Conservation (phyloP, 2,888 invertebrate species). For the Ceraclea dissimilis region DNA sequence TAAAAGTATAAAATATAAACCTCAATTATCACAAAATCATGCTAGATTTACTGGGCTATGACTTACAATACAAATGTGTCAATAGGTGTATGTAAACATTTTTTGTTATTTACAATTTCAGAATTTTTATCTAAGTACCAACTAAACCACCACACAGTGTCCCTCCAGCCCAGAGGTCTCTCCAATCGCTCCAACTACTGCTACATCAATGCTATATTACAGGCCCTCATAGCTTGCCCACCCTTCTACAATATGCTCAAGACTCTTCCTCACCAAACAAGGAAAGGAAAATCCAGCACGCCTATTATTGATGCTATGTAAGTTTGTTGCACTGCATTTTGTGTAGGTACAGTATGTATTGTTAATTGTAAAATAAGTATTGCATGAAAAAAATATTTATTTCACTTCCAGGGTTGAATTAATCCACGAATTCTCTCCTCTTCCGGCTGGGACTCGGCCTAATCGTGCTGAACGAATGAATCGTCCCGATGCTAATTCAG, state of each 20-base stretch:
- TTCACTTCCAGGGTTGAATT: conserved; percentile 57
- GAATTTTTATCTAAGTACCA: conserved; percentile 70
- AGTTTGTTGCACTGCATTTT: conserved; percentile 45
- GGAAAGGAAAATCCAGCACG: conserved; percentile 55
- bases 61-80: no score
- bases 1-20: no score
- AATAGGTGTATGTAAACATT: no score
- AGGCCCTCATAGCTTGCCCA: conserved; percentile 89
- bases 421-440: conserved; percentile 67
- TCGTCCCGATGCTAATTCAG: conserved; percentile 32
- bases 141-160: conserved; percentile 70
- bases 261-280: conserved; percentile 62
- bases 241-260: conserved; percentile 89
- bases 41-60: no score
- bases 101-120: conserved; percentile 35
- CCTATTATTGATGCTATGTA: conserved; percentile 91
- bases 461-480: conserved; percentile 39
- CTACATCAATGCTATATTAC: conserved; percentile 91
- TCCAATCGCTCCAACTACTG: conserved; percentile 94
- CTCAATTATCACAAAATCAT: no score
- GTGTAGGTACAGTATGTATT: not conserved
- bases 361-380: not conserved
- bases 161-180: conserved; percentile 81
- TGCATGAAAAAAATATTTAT: not conserved
- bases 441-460: conserved; percentile 49